Evolutionary conservation across 2,888 invertebrate species (phyloP).

Genomic region (Machimus rusticus): DNA sequence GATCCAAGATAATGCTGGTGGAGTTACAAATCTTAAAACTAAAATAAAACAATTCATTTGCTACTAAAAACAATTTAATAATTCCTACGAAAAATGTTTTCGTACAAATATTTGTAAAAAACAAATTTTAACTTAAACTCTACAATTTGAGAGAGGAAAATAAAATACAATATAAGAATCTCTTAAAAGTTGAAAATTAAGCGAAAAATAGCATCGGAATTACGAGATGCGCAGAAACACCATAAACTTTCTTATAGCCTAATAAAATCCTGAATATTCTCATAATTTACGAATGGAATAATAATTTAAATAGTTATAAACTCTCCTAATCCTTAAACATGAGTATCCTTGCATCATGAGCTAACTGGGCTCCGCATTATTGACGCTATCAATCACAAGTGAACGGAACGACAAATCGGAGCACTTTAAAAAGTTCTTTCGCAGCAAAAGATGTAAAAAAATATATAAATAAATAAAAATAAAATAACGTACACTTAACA

Average conservation of each 20-base stretch:
- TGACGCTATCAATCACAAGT: neutral
- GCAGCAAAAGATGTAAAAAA: neutral
- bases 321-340: neutral
- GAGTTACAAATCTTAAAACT: neutral
- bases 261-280: conserved; percentile 5
- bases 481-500: conserved; percentile 13
- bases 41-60: neutral
- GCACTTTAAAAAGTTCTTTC: neutral
- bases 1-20: neutral
- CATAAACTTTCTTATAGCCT: neutral
- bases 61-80: conserved; percentile 26
- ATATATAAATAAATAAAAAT: neutral
- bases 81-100: conserved; percentile 24
- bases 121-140: conserved; percentile 29
- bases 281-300: neutral
- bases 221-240: neutral
- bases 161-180: conserved; percentile 3
- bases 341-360: neutral
- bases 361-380: neutral
- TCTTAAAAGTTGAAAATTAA: neutral
- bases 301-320: conserved; percentile 12
- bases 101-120: conserved; percentile 40
- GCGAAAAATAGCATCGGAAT: neutral
- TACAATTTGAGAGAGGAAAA: conserved; percentile 39
- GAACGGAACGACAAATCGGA: neutral